Conservation (phyloP, 2,797 vertebrate genomes). For the Alfaro cultratus region DNA sequence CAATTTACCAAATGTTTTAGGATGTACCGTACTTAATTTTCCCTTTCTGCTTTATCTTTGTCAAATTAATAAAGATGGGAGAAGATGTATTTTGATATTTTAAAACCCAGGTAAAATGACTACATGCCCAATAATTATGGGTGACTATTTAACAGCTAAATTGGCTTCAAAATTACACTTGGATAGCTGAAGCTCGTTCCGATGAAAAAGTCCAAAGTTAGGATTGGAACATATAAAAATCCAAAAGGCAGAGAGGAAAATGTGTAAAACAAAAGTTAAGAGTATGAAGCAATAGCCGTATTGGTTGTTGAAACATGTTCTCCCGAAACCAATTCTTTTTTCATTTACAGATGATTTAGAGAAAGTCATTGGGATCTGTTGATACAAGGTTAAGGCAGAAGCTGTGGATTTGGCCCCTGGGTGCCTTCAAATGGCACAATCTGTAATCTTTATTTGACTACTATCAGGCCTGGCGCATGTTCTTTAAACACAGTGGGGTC, state of each 20-base stretch:
- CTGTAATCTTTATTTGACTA: slow-evolving; percentile 51
- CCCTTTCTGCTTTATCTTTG: not conserved
- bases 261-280: not conserved
- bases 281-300: not conserved
- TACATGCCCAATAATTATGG: too few relatives aligned
- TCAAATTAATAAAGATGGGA: not conserved
- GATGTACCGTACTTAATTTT: not conserved
- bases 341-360: not conserved
- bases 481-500: slow-evolving; percentile 48
- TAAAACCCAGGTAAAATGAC: not conserved
- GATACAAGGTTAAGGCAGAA: slow-evolving; percentile 6
- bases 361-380: not conserved
- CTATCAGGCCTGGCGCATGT: slow-evolving; percentile 28
- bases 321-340: accelerated
- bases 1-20: not conserved
- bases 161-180: not conserved
- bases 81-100: not conserved
- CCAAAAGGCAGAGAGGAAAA: not conserved
- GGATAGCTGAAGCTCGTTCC: not conserved
- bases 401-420: slow-evolving; percentile 39
- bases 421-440: slow-evolving; percentile 19
- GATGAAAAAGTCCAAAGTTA: not conserved
- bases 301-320: slow-evolving; percentile 2
- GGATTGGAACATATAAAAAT: too few relatives aligned
- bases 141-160: not conserved